These are phyloP conservation scores for Hydractinia symbiolongicarpus DNA, from an alignment of 30 jellyfish, hydroid and myxozoan species.

Conservation along the genomic window DNA sequence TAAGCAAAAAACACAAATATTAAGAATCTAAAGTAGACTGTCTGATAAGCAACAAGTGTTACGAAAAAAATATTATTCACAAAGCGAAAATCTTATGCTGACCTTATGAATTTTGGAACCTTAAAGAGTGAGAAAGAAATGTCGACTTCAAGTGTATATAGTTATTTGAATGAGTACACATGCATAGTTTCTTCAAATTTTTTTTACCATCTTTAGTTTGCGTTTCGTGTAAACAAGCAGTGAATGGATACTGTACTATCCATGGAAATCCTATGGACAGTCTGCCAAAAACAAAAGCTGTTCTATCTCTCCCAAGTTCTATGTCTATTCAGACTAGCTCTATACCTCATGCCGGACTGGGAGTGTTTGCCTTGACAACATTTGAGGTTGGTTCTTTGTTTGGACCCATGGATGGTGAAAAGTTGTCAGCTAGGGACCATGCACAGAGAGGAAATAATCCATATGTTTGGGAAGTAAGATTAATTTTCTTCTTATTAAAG, in stretches of 20 bases:
- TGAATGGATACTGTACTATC: slow-evolving; percentile 16
- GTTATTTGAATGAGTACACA: too few species aligned
- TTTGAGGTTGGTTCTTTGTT: slow-evolving; percentile 34
- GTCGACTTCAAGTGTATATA: too few species aligned
- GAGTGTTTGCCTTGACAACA: slow-evolving; percentile 28
- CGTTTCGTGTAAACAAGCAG: slow-evolving; percentile 15
- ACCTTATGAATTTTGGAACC: too few species aligned
- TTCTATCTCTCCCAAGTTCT: slow-evolving; percentile 24
- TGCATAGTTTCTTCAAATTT: neutral
- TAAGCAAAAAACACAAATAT: too few species aligned
- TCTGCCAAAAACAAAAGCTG: slow-evolving; percentile 25
- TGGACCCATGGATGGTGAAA: slow-evolving; percentile 43
- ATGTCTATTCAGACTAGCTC: slow-evolving; percentile 32
- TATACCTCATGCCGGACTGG: slow-evolving; percentile 35
- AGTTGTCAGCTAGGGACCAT: slow-evolving; percentile 1
- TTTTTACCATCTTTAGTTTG: slow-evolving; percentile 16
- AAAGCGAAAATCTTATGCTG: too few species aligned
- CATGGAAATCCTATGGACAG: slow-evolving; percentile 40
- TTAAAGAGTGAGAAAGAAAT: too few species aligned
- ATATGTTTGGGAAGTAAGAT: slow-evolving; percentile 37
- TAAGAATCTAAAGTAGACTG: too few species aligned
- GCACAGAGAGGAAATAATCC: slow-evolving; percentile 18
- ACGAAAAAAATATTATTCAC: too few species aligned
- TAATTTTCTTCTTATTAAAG: neutral
- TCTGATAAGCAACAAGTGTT: too few species aligned